Percentiles rank a stretch among this genome's conserved stretches.
Conservation (phyloP, 2,797 vertebrate genomes). For the Calcarius lapponicus region DNA sequence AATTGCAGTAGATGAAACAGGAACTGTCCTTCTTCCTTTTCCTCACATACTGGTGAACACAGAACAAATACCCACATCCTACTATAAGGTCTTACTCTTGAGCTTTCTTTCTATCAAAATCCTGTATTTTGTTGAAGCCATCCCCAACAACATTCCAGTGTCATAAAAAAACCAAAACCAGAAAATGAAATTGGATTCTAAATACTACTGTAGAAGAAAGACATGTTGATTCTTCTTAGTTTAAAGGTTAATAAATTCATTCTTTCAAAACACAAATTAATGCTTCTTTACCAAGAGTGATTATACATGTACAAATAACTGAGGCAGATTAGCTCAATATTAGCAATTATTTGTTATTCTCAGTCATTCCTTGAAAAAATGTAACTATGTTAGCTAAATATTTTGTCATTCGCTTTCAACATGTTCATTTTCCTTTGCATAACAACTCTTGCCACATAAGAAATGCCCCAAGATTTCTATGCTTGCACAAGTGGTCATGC, state of each 20-base stretch:
- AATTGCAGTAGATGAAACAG: not conserved
- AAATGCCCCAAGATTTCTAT: conserved; percentile 43
- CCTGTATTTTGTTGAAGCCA: not conserved
- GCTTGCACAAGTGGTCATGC: conserved; percentile 55
- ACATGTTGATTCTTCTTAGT: not conserved
- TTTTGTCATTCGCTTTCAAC: conserved; percentile 59
- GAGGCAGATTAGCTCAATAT: conserved; percentile 5
- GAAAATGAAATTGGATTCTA: not conserved
- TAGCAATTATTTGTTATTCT: conserved; percentile 43
- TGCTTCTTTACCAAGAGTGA: not conserved
- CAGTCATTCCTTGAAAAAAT: conserved; percentile 35
- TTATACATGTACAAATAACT: not conserved
- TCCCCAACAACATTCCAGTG: not conserved
- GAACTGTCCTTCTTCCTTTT: not conserved
- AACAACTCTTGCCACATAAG: conserved; percentile 30
- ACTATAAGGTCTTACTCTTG: not conserved
- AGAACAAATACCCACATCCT: not conserved
- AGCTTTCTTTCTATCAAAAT: not conserved
- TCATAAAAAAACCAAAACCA: not conserved
- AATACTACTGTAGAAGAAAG: not conserved
- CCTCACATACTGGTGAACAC: not conserved
- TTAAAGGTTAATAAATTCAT: not conserved
- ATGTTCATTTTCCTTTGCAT: conserved; percentile 33
- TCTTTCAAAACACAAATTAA: not conserved
- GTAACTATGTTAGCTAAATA: conserved; percentile 48